Base-by-base conservation (phyloP, 2,888 invertebrate species). In the Agonopterix heracliana region DNA sequence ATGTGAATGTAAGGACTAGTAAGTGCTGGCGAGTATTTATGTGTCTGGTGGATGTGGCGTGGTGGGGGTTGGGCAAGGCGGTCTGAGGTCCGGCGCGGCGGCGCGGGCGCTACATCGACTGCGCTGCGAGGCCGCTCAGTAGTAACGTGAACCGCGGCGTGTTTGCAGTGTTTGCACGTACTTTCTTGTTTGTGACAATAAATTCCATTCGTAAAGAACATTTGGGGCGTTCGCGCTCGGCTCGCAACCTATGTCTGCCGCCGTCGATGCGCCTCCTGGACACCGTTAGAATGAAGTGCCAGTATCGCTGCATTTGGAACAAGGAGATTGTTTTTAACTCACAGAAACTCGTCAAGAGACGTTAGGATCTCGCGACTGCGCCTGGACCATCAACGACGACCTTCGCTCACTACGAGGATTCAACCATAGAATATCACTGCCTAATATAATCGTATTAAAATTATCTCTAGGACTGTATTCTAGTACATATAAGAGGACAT, bases 251-350 rank as follows among this genome's bases (percentile, higher is more conserved):
- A 88, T 88, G 88, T 82, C 88, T 78, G 81, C 83, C 82, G 74
- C 80, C 78, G 71, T 78, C 74, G 62, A 81, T 81, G 81, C 76
- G 68, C 70, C 71, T 70, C 66, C 71, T 78, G 85, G 86, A 85
- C 82, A 67, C 83, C 80, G 81, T 84, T 89, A 89, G 89, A 87
- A 89, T 89, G 89, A 88, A 88, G 89, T 94, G 93, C 92, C 92
- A 92, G 89, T 95, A 95, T 91, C 93, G 92, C 86, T 95, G 94
- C 92, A 95, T 95, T 90, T 96, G 96, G 96, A 96, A 95, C 89
- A 93, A 94, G 89, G 95, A 96, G 90, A 96, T 96, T 86, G 94
- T 96, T 88, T 93, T 96, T 90, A 96, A 96, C 90, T 96, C 96
- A 82, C 95, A 96, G 84, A 96, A 96, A 90, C 91, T 96, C 77